Conservation (phyloP, 2,113 vertebrate genomes). For the Eulemur macaco region DNA sequence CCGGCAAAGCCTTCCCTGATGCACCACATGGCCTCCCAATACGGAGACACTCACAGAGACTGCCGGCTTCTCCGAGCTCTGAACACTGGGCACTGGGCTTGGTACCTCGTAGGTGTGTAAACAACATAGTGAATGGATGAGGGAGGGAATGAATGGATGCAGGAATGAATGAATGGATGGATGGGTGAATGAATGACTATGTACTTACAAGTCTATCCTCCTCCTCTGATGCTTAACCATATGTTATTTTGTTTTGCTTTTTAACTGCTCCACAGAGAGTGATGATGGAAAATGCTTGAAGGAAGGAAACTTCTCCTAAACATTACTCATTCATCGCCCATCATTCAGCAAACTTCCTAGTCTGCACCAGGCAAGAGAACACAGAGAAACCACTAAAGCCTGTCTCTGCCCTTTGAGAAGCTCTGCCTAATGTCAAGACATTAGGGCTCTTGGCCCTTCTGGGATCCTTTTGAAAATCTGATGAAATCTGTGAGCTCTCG, state of each 20-base stretch:
- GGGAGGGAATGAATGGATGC: too few species aligned
- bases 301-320: background rate
- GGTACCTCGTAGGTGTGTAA: background rate
- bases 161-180: background rate
- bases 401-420: background rate
- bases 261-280: background rate
- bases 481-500: background rate
- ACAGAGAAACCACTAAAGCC: background rate
- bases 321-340: background rate
- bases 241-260: background rate
- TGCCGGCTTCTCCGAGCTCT: background rate
- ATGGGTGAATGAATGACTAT: too few species aligned
- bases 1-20: background rate
- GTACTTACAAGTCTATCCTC: fast-evolving
- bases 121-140: background rate
- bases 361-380: background rate
- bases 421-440: background rate
- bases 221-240: background rate
- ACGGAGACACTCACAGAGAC: background rate
- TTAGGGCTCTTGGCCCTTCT: background rate
- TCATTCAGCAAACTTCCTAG: background rate
- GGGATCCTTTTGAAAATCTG: background rate
- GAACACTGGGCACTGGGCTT: background rate
- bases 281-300: background rate
- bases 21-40: fast-evolving